phyloP scores from a whole-genome alignment of 2,888 invertebrate species.

The Metalampra italica region DNA sequence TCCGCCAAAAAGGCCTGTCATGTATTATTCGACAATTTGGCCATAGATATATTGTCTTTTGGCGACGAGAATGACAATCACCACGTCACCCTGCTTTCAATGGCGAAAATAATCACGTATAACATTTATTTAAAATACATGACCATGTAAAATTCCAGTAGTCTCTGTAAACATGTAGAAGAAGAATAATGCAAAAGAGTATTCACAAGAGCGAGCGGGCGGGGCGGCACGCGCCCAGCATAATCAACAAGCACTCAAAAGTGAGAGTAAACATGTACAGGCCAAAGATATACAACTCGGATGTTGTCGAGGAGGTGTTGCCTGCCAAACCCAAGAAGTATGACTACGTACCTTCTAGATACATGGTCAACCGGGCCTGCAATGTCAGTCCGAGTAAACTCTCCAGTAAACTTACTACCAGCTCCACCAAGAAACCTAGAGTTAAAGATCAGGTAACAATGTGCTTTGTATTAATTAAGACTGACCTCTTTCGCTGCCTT shows the following conservation, averaged over 20 bases:
- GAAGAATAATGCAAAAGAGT: background rate
- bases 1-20: too few relatives aligned
- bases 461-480: too few relatives aligned
- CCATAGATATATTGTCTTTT: too few relatives aligned
- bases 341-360: background rate
- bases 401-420: too few relatives aligned
- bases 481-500: too few relatives aligned
- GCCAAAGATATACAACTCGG: background rate
- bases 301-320: background rate
- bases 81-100: too few relatives aligned
- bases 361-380: constrained; percentile 28
- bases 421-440: too few relatives aligned
- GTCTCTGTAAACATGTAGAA: background rate
- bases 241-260: background rate
- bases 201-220: background rate
- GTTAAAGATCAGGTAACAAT: background rate
- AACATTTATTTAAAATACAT: too few relatives aligned
- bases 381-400: background rate
- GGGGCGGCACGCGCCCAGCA: too few relatives aligned
- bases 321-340: background rate
- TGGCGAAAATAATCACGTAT: too few relatives aligned
- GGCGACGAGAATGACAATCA: too few relatives aligned
- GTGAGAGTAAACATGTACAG: background rate
- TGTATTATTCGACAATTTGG: too few relatives aligned
- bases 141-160: background rate